phyloP scores from a whole-genome alignment of 35 echinoderm and acorn worm genomes.

The Diadema setosum region DNA sequence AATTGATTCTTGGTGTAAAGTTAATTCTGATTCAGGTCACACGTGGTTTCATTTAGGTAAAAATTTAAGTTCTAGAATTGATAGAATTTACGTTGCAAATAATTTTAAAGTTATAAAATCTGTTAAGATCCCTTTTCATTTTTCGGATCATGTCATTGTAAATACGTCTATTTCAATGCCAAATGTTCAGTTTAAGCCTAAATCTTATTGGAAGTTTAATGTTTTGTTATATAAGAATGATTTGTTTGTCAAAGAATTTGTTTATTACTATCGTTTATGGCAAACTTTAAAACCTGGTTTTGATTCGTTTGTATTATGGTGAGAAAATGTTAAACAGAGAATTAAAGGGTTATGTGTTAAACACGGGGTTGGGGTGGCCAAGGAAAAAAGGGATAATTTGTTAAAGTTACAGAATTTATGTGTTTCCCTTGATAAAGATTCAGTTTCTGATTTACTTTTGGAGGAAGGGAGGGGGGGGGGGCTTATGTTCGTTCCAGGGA shows the following conservation, averaged over 20 bases:
- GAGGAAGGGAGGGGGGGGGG: slow-evolving; percentile 36
- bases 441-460: not conserved
- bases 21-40: not conserved
- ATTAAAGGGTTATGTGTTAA: not conserved
- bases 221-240: not conserved
- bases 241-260: not conserved
- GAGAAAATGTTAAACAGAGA: not conserved
- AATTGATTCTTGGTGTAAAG: not conserved
- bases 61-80: not conserved
- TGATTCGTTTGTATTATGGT: not conserved
- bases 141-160: not conserved
- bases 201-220: slow-evolving; percentile 18
- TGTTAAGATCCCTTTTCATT: not conserved
- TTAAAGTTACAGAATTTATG: not conserved
- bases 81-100: not conserved
- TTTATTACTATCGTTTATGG: not conserved
- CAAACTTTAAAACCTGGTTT: slow-evolving; percentile 10
- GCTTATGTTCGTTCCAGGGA: slow-evolving; percentile 18
- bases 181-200: not conserved
- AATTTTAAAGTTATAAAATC: not conserved
- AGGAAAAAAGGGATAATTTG: not conserved
- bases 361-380: not conserved
- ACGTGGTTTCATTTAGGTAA: not conserved
- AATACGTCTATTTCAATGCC: not conserved
- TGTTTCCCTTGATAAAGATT: not conserved